These are phyloP conservation scores for Dendrocopos noguchii DNA, from an alignment of 2,113 vertebrate species.

Conservation along the genomic window DNA sequence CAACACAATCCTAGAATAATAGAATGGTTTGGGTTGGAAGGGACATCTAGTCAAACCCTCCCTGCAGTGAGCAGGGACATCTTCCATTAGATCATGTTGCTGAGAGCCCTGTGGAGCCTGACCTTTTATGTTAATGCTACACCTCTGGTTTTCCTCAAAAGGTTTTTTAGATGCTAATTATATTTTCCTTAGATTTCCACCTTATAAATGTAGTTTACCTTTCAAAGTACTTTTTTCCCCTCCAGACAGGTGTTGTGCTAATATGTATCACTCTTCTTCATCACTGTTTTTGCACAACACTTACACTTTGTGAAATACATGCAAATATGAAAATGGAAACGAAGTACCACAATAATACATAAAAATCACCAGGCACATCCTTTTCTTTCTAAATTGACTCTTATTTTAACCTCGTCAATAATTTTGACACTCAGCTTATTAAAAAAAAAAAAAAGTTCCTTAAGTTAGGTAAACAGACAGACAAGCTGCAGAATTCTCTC, in stretches of 20 bases:
- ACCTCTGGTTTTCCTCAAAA: neutral
- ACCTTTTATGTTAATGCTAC: neutral
- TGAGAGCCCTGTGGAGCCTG: too few species aligned
- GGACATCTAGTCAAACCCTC: too few species aligned
- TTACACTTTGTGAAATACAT: neutral
- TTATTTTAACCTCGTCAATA: neutral
- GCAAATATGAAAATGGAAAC: neutral
- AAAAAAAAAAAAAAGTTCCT: neutral
- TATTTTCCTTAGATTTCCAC: neutral
- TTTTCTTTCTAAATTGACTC: neutral
- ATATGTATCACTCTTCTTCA: neutral
- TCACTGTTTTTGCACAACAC: neutral
- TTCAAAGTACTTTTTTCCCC: neutral
- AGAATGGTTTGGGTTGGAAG: neutral
- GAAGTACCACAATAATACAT: neutral
- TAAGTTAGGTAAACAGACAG: neutral
- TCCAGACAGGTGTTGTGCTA: neutral
- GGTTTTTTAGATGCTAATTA: neutral
- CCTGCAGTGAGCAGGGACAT: too few species aligned
- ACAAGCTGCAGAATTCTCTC: neutral
- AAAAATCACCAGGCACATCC: neutral
- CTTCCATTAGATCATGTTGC: too few species aligned
- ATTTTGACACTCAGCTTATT: neutral
- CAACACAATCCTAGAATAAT: neutral
- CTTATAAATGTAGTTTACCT: neutral